Base-by-base conservation (phyloP, 2,797 vertebrate genomes). In the Myoxocephalus aenaeus region DNA sequence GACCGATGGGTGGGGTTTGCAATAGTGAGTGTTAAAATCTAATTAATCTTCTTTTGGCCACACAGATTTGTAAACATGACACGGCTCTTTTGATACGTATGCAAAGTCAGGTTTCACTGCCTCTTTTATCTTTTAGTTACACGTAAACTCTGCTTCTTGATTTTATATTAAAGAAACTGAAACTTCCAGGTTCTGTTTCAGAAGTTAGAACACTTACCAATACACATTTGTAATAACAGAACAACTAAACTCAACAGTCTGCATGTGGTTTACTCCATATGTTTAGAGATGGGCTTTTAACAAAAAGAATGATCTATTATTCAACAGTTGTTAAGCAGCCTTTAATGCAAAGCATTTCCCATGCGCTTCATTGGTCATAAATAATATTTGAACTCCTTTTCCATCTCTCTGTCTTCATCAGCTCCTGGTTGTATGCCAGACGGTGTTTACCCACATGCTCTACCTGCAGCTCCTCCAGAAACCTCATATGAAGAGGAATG, bases 401-500 rank as follows among this genome's bases (percentile, higher is more conserved):
- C 11, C 9, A 1, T 71, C 36, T 79, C 22, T 76, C 11, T 84
- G 27, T 82, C 56, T 69, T 40, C 82, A 79, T 82, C 92, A 99
- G 98, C 93, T 86, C 97, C 97, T 82, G 96, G 97, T 80, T 97
- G 96, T 87, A 87, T 93, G 66, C 96, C 96, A 86, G 96, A 96
- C 63, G 96, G 95, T 86, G 95, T 93, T 63, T 99, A 98, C 87
- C 96, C 96, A 71, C 92, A 94, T 57, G 36, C 92, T 0, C 86
- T 93, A 77, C 89, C 94, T 70, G 92, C 96, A 83, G 96, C 95
- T 83, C 96, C 98, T 10, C 93, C 97, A 62, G 98, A 99, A 90
- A 96, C 96, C 65, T 96, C 98, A 46, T 99, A 99, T 73, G 98
- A 99, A 82, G 98, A 99, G 91, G 98, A 99, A 92, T 99, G 98